A percentile compares a stretch with the other conserved stretches of the same genome.
Evolutionary conservation across 2,888 invertebrate species (phyloP).

Genomic region (Julus scandinavius): DNA sequence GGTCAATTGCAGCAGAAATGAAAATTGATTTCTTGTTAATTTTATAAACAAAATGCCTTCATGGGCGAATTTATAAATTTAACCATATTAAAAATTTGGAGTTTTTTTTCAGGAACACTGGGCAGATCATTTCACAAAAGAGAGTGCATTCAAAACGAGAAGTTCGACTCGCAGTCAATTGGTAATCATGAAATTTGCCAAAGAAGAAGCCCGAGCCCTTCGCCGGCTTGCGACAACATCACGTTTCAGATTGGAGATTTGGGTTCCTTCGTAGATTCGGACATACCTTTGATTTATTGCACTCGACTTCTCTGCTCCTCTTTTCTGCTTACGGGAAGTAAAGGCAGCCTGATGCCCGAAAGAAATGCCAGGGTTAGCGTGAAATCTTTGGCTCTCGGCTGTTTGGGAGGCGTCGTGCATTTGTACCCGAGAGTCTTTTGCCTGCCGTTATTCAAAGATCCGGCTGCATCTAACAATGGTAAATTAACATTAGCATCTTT

Average conservation of each 20-base stretch:
- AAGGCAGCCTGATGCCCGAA: conserved; percentile 76
- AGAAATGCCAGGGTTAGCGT: conserved; percentile 85
- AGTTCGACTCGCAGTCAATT: background rate
- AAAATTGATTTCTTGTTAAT: background rate
- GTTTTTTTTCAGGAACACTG: conserved; percentile 48
- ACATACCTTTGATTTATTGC: conserved; percentile 77
- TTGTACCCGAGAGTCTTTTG: conserved; percentile 80
- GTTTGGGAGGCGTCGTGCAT: conserved; percentile 79
- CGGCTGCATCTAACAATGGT: conserved; percentile 57
- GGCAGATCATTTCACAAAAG: conserved; percentile 25
- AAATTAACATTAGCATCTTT: background rate
- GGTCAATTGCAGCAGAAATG: conserved; percentile 50
- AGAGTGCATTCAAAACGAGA: background rate
- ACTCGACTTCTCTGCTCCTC: conserved; percentile 77
- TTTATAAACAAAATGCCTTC: too few relatives aligned
- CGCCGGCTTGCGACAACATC: background rate
- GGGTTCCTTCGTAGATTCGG: conserved; percentile 75
- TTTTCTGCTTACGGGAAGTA: conserved; percentile 76
- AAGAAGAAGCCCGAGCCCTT: background rate
- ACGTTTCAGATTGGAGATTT: conserved; percentile 72
- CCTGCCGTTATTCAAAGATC: conserved; percentile 68
- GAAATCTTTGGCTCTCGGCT: conserved; percentile 85
- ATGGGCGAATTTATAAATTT: too few relatives aligned
- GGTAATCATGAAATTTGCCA: background rate
- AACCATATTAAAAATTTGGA: background rate